Percentiles rank a stretch among this genome's conserved stretches.
phyloP scores from a whole-genome alignment of 2,113 vertebrate genomes.

The Polypterus senegalus region DNA sequence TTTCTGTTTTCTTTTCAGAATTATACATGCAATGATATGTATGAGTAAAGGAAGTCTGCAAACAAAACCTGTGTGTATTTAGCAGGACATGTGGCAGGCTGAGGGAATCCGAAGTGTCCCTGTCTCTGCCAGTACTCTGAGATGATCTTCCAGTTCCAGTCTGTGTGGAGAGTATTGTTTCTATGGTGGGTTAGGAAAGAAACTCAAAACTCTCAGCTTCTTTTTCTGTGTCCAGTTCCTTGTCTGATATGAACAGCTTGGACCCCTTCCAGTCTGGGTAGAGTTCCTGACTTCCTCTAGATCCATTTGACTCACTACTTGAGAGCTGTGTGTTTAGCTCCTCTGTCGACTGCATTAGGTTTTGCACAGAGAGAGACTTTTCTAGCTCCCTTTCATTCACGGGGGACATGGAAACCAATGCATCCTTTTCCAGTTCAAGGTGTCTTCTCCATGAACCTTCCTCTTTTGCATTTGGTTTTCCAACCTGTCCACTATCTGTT shows the following conservation, averaged over 20 bases:
- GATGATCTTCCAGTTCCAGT: slow-evolving; percentile 64
- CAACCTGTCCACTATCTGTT: slow-evolving; percentile 53
- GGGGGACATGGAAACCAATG: slow-evolving; percentile 57
- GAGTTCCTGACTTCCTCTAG: slow-evolving; percentile 53
- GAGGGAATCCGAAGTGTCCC: slow-evolving; percentile 63
- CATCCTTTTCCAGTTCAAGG: slow-evolving; percentile 71
- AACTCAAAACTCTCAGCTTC: slow-evolving; percentile 58
- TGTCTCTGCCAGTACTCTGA: slow-evolving; percentile 53
- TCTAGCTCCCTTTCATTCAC: slow-evolving; percentile 53
- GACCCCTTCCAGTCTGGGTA: slow-evolving; percentile 78
- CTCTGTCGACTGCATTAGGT: slow-evolving; percentile 66
- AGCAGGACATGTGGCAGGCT: slow-evolving; percentile 77
- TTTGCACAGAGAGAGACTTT: slow-evolving; percentile 86
- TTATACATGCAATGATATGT: slow-evolving; percentile 73
- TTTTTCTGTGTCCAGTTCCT: slow-evolving; percentile 62
- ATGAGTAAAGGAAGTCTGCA: slow-evolving; percentile 57
- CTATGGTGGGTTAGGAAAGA: slow-evolving; percentile 46
- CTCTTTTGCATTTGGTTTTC: slow-evolving; percentile 48
- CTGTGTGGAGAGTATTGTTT: slow-evolving; percentile 61
- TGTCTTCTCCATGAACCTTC: slow-evolving; percentile 72
- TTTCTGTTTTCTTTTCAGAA: slow-evolving; percentile 33
- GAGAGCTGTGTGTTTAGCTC: slow-evolving; percentile 61
- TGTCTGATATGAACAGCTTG: slow-evolving; percentile 82
- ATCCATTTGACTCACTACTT: slow-evolving; percentile 69
- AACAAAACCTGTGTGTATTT: slow-evolving; percentile 59